These are phyloP conservation scores for Oryzias dopingdopingensis DNA, from an alignment of 2,797 vertebrate species.

Conservation along the genomic window DNA sequence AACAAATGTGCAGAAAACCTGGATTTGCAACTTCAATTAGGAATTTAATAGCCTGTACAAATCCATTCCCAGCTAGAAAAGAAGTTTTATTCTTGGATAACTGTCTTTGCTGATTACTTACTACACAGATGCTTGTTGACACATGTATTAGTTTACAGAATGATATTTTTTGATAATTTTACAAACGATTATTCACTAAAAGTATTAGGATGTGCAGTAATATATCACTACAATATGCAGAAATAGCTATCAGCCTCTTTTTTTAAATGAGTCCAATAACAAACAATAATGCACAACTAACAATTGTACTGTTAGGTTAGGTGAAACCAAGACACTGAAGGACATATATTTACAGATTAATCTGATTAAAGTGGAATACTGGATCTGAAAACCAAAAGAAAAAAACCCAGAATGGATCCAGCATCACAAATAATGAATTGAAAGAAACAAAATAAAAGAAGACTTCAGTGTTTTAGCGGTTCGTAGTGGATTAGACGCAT, in stretches of 20 bases:
- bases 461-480: constrained; percentile 58
- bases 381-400: neutral
- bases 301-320: constrained; percentile 29
- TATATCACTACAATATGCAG: neutral
- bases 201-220: constrained; percentile 8
- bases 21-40: constrained; percentile 28
- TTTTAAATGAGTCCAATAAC: constrained; percentile 15
- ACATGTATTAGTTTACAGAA: constrained; percentile 7
- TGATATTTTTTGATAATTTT: neutral
- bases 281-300: constrained; percentile 32
- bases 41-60: constrained; percentile 43
- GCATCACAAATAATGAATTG: constrained; percentile 11
- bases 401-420: constrained; percentile 1
- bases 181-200: neutral
- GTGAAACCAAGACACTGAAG: constrained; percentile 37
- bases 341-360: constrained; percentile 53
- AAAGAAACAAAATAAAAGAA: neutral
- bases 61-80: constrained; percentile 17
- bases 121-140: neutral
- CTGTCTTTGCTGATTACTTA: neutral
- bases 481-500: constrained; percentile 82
- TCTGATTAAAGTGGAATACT: constrained; percentile 3
- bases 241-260: no score
- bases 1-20: constrained; percentile 29
- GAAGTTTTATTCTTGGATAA: constrained; percentile 2